Percentiles rank a stretch among this genome's conserved stretches.
Conservation (phyloP, 2,888 invertebrate genomes). For the Ischnura elegans region DNA sequence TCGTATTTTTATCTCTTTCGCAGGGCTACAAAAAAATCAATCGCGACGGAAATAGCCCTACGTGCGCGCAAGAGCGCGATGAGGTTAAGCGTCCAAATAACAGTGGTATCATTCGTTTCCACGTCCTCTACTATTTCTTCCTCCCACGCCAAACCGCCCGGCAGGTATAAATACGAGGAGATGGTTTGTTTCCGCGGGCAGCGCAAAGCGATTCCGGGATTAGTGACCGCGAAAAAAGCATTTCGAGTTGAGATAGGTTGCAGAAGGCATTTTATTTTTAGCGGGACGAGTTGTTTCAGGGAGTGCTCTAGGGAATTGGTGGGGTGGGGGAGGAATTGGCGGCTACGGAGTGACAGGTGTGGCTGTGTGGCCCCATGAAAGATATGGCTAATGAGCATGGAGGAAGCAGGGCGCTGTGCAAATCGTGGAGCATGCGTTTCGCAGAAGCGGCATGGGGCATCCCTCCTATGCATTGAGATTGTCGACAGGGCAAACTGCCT, state of each 20-base stretch:
- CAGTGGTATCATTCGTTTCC: not conserved
- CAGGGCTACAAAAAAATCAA: not conserved
- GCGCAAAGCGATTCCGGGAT: conserved; percentile 10
- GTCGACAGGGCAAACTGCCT: too few species aligned
- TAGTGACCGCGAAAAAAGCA: conserved; percentile 31
- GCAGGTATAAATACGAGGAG: not conserved
- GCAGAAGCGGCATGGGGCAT: too few species aligned
- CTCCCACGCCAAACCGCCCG: not conserved
- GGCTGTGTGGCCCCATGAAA: not conserved
- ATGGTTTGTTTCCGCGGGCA: not conserved
- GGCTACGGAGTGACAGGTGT: not conserved
- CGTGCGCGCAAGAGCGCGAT: not conserved
- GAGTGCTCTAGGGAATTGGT: too few species aligned
- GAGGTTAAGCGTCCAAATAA: not conserved
- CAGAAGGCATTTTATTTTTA: conserved; percentile 31
- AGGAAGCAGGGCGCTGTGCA: not conserved
- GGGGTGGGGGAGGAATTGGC: not conserved
- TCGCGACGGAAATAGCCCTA: not conserved
- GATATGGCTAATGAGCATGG: not conserved
- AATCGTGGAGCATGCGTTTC: too few species aligned
- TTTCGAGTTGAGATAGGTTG: conserved; percentile 15
- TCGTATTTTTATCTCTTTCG: not conserved
- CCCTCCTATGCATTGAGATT: too few species aligned
- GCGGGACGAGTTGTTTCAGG: not conserved
- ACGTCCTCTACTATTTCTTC: not conserved